A percentile compares a stretch with the other conserved stretches of the same genome.
phyloP scores from a whole-genome alignment of 2,113 vertebrate species.

The Antennarius striatus region DNA sequence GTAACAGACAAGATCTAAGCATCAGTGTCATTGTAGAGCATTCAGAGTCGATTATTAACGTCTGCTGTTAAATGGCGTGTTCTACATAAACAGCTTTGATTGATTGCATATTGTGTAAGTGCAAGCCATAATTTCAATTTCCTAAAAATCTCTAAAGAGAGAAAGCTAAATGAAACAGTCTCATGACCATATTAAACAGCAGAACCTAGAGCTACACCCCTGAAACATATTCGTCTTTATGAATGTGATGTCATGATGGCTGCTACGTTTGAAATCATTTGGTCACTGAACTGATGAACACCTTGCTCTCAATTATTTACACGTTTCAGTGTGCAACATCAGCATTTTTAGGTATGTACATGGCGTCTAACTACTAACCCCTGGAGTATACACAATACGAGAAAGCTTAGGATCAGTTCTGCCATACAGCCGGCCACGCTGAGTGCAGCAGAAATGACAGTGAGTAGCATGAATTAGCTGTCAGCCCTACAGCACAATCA shows the following conservation, averaged over 20 bases:
- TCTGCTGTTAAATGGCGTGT: conserved; percentile 21
- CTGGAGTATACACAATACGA: conserved; percentile 78
- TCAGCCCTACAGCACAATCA: conserved; percentile 45
- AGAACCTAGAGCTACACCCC: conserved; percentile 34
- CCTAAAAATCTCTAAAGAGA: conserved; percentile 1
- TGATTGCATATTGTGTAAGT: conserved; percentile 61
- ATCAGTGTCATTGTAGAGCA: conserved; percentile 22
- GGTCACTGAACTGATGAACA: conserved; percentile 82
- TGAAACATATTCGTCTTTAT: conserved; percentile 27
- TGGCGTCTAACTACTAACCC: conserved; percentile 74
- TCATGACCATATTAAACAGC: conserved; percentile 25
- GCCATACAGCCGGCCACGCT: conserved; percentile 76
- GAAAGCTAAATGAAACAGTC: conserved; percentile 30
- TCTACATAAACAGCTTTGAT: conserved; percentile 40
- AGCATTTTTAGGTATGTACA: conserved; percentile 86
- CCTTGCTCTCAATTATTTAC: conserved; percentile 82
- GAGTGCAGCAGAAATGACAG: conserved; percentile 66
- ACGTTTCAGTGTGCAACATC: conserved; percentile 87
- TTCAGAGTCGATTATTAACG: conserved; percentile 31
- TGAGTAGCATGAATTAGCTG: conserved; percentile 66
- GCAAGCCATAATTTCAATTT: conserved; percentile 31
- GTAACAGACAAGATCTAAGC: conserved; percentile 23
- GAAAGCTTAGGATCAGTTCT: conserved; percentile 82
- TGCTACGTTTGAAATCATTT: conserved; percentile 62
- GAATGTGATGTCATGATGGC: conserved; percentile 33